Evolutionary conservation across 2,888 invertebrate species (phyloP).

Genomic region (Polydrusus tereticollis): DNA sequence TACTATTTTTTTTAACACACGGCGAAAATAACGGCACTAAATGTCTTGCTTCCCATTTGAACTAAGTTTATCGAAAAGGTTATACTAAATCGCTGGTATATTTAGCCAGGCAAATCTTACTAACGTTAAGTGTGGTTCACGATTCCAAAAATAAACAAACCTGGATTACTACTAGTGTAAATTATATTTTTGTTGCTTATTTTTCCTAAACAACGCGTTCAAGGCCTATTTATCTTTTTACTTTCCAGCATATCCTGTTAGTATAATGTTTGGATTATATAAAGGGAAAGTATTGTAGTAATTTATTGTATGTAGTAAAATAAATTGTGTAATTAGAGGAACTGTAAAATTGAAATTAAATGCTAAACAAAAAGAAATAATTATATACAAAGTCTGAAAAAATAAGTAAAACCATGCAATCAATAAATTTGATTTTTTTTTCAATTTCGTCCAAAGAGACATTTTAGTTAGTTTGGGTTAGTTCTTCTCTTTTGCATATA

Average conservation of each 20-base stretch:
- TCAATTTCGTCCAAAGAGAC: too few relatives aligned
- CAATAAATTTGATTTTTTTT: too few relatives aligned
- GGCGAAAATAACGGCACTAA: not conserved
- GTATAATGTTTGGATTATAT: not conserved
- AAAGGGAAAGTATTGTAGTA: not conserved
- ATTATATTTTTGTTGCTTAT: slow-evolving; percentile 60
- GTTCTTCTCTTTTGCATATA: too few relatives aligned
- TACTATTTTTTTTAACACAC: not conserved
- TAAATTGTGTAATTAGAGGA: too few relatives aligned
- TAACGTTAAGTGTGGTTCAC: slow-evolving; percentile 39
- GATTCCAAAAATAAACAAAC: slow-evolving; percentile 47
- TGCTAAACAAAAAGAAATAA: too few relatives aligned
- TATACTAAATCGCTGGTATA: slow-evolving; percentile 36
- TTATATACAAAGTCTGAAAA: too few relatives aligned
- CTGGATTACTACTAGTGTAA: slow-evolving; percentile 45
- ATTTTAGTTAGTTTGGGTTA: too few relatives aligned
- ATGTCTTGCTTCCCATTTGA: slow-evolving; percentile 4
- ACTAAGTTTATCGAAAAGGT: slow-evolving; percentile 34
- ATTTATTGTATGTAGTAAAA: not conserved
- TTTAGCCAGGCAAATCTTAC: slow-evolving; percentile 40
- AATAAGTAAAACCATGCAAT: too few relatives aligned
- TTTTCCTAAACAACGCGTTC: slow-evolving; percentile 30
- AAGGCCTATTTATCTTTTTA: not conserved
- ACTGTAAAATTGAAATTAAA: too few relatives aligned
- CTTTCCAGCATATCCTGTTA: not conserved